phyloP scores from a whole-genome alignment of 2,888 invertebrate genomes.

The Chironomus riparius region DNA sequence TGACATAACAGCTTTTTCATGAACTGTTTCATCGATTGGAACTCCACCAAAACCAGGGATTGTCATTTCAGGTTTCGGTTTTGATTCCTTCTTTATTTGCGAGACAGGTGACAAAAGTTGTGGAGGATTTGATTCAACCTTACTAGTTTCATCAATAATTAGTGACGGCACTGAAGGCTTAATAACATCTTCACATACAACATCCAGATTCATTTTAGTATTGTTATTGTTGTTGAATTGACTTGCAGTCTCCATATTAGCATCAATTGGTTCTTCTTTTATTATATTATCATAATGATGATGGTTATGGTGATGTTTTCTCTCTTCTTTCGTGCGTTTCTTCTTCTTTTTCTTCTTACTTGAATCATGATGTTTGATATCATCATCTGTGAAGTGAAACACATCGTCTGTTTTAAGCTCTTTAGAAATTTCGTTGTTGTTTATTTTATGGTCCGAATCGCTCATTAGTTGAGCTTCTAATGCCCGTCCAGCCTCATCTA shows the following conservation, averaged over 20 bases:
- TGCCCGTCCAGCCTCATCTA: constrained; percentile 72
- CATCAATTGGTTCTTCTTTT: constrained; percentile 28
- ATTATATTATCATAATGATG: constrained; percentile 49
- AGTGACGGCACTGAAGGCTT: constrained; percentile 17
- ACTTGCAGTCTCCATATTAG: background rate
- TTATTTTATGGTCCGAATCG: constrained; percentile 47
- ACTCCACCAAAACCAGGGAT: constrained; percentile 55
- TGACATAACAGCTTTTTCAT: constrained; percentile 72
- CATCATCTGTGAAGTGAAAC: constrained; percentile 52
- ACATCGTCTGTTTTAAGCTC: constrained; percentile 44
- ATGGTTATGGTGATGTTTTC: constrained; percentile 56
- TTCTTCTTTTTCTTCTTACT: constrained; percentile 79
- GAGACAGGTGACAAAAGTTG: background rate
- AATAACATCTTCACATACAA: constrained; percentile 32
- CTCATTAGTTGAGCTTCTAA: constrained; percentile 72
- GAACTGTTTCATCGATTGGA: constrained; percentile 58
- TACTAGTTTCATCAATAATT: constrained; percentile 28
- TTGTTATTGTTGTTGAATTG: constrained; percentile 5
- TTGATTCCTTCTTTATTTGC: background rate
- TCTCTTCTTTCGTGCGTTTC: constrained; percentile 72
- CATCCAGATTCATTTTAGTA: constrained; percentile 36
- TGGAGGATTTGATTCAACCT: constrained; percentile 36
- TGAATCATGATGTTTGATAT: constrained; percentile 45
- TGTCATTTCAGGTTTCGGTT: constrained; percentile 37
- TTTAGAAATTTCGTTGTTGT: constrained; percentile 31